These are phyloP conservation scores for Trichacis sp. DNA, from an alignment of 2,888 invertebrate species.

Conservation along the genomic window DNA sequence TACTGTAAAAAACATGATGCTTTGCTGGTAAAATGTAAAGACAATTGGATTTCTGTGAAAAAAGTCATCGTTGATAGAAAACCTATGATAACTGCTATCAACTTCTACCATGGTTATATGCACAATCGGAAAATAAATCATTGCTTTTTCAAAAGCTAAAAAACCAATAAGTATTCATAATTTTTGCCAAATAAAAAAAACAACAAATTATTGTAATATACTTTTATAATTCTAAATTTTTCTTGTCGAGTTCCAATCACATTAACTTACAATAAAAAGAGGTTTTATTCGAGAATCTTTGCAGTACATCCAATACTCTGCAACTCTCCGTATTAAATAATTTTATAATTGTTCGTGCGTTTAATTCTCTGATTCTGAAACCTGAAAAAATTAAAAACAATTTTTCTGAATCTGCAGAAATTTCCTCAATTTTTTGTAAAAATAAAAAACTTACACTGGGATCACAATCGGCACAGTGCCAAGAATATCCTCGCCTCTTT, in stretches of 20 bases:
- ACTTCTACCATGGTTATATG: constrained; percentile 90
- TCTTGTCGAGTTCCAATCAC: neutral
- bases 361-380: constrained; percentile 64
- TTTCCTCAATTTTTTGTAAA: neutral
- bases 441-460: constrained; percentile 78
- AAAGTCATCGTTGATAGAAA: constrained; percentile 77
- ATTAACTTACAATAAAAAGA: neutral
- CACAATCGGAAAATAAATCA: constrained; percentile 70
- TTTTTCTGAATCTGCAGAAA: no score
- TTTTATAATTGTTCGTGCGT: neutral
- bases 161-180: neutral
- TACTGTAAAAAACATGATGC: constrained; percentile 74
- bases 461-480: constrained; percentile 97
- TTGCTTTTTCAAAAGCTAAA: constrained; percentile 8
- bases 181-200: neutral
- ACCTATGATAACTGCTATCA: constrained; percentile 80
- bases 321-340: neutral
- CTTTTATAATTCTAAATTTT: no score
- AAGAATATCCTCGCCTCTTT: constrained; percentile 92
- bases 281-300: neutral
- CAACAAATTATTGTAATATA: neutral
- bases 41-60: constrained; percentile 76
- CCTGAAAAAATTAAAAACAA: constrained; percentile 60
- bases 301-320: neutral
- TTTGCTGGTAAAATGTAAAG: constrained; percentile 77